Evolutionary conservation across 1,140 invertebrate genomes (phyloP).

Genomic region (Dreissena rostriformis): DNA sequence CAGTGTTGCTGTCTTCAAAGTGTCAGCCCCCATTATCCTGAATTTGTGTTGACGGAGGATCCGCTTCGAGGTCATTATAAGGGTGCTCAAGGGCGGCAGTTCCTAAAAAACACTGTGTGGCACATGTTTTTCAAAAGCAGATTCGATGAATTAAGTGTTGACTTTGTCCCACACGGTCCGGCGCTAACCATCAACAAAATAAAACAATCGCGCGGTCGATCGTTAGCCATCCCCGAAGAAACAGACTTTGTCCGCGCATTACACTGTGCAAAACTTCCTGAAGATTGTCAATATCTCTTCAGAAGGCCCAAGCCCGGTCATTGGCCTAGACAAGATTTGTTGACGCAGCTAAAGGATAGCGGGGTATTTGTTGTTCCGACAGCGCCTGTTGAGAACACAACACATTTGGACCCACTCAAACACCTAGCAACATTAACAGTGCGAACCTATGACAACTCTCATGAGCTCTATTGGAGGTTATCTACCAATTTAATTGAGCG

Average conservation of each 20-base stretch:
- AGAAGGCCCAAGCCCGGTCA: not conserved
- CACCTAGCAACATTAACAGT: too few relatives aligned
- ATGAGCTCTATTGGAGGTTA: not conserved
- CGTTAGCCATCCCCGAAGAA: not conserved
- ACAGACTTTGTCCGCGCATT: not conserved
- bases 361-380: not conserved
- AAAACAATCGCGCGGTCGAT: not conserved
- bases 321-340: not conserved
- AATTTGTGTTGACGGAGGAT: not conserved
- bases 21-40: not conserved
- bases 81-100: not conserved
- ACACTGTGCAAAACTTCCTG: not conserved
- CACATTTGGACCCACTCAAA: too few relatives aligned
- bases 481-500: not conserved
- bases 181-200: not conserved
- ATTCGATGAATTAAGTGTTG: not conserved
- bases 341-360: not conserved
- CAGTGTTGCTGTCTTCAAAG: not conserved
- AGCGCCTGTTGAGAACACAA: not conserved
- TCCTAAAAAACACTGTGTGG: not conserved
- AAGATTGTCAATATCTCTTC: conserved; percentile 2
- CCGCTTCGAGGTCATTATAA: not conserved
- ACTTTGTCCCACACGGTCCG: not conserved
- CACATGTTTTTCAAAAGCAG: not conserved
- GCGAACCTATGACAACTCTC: not conserved